These are phyloP conservation scores for Drosophila repletoides DNA, from an alignment of 1,140 invertebrate species.

Conservation along the genomic window DNA sequence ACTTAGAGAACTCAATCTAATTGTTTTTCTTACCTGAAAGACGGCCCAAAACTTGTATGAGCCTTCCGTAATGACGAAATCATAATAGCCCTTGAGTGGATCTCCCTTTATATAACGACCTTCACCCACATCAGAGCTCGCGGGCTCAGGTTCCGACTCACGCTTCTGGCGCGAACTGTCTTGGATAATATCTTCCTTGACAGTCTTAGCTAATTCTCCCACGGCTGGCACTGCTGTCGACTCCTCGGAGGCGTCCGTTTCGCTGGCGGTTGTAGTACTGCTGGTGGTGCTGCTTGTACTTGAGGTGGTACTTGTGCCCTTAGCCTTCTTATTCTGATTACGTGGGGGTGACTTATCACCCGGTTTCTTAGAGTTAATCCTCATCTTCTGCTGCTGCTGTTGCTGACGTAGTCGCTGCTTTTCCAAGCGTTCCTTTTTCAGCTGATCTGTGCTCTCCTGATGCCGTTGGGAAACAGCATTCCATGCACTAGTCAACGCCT, in stretches of 20 bases:
- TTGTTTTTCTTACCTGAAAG: conserved; percentile 86
- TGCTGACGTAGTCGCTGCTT: conserved; percentile 61
- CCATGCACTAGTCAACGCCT: conserved; percentile 69
- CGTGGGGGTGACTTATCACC: conserved; percentile 39
- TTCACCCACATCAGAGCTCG: conserved; percentile 61
- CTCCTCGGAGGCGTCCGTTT: conserved; percentile 27
- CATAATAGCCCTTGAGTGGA: conserved; percentile 90
- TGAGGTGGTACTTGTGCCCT: conserved; percentile 33
- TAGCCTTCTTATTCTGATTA: conserved; percentile 54
- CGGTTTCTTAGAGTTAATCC: conserved; percentile 72
- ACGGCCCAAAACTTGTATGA: conserved; percentile 94
- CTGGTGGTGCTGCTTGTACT: conserved; percentile 21
- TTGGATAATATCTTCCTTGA: conserved; percentile 33
- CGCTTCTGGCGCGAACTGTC: conserved; percentile 55
- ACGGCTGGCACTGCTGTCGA: conserved; percentile 19
- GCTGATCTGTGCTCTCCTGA: conserved; percentile 52
- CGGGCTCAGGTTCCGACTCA: conserved; percentile 16
- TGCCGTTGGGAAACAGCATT: conserved; percentile 55
- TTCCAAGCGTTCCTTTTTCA: conserved; percentile 53
- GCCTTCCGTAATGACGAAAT: conserved; percentile 92
- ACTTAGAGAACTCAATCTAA: not conserved
- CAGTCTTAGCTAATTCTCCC: conserved; percentile 13
- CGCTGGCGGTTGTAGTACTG: conserved; percentile 11
- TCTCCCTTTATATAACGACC: conserved; percentile 84
- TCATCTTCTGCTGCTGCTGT: conserved; percentile 52